A percentile compares a stretch with the other conserved stretches of the same genome.
phyloP scores from a whole-genome alignment of 2,113 vertebrate genomes.

The Protomyctophum bolini region DNA sequence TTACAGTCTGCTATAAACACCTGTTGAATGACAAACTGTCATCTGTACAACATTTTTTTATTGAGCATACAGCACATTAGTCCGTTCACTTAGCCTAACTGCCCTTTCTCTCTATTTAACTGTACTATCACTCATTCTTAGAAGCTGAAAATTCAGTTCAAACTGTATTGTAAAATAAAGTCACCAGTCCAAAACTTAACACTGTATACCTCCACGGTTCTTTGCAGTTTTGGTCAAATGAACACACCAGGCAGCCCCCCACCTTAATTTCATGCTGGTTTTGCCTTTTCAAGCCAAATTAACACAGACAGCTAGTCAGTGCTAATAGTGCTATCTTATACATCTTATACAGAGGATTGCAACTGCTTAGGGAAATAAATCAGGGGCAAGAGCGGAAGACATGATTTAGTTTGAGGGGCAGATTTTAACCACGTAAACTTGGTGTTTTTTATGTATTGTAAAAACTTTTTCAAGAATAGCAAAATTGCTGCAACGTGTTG shows the following conservation, averaged over 20 bases:
- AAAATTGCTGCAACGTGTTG: too few relatives aligned
- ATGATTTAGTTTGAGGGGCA: too few relatives aligned
- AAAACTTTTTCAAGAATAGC: too few relatives aligned
- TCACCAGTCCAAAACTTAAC: neutral
- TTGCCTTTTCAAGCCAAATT: neutral
- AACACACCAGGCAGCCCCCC: neutral
- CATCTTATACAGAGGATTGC: too few relatives aligned
- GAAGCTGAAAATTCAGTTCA: neutral
- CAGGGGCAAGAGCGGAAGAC: neutral
- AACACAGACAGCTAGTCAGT: neutral
- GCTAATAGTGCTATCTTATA: too few relatives aligned
- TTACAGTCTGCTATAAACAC: slow-evolving; percentile 61
- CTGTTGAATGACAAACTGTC: slow-evolving; percentile 62
- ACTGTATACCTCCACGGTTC: too few relatives aligned
- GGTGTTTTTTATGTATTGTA: too few relatives aligned
- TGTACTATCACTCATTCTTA: slow-evolving; percentile 21
- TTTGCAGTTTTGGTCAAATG: too few relatives aligned
- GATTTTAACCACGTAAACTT: too few relatives aligned
- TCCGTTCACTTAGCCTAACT: slow-evolving; percentile 18
- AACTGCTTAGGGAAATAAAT: slow-evolving; percentile 17
- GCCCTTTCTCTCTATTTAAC: slow-evolving; percentile 37
- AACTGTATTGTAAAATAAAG: slow-evolving; percentile 7
- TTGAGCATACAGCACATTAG: slow-evolving; percentile 37
- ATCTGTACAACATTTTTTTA: slow-evolving; percentile 41
- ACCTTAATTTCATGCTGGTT: neutral